Evolutionary conservation across 2,797 vertebrate species (phyloP).

Genomic region (Enteromius treurensis): DNA sequence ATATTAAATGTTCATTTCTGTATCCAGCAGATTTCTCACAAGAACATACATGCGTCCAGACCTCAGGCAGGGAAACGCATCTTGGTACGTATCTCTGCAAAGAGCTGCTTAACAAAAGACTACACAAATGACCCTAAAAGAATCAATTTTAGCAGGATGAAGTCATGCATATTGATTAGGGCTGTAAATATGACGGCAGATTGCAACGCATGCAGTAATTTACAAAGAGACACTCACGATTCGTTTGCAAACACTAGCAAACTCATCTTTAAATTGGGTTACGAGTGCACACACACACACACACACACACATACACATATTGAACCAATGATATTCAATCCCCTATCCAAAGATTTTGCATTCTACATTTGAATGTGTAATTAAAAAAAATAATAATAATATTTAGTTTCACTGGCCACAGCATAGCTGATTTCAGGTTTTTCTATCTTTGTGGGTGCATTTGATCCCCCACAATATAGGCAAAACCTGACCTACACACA

Average conservation of each 20-base stretch:
- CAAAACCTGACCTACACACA: conserved; percentile 6
- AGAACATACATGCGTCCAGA: background rate
- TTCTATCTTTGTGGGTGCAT: background rate
- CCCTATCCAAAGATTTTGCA: background rate
- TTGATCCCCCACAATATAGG: background rate
- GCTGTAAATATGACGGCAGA: conserved; percentile 11
- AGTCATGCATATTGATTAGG: conserved; percentile 2
- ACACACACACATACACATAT: background rate
- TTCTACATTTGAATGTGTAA: background rate
- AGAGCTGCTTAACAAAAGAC: background rate
- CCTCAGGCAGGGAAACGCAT: background rate
- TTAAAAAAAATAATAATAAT: too few relatives aligned
- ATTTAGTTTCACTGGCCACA: background rate
- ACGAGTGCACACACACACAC: background rate
- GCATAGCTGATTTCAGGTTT: background rate
- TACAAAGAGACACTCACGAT: background rate
- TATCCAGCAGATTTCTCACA: background rate
- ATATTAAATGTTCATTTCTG: conserved; percentile 3
- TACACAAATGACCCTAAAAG: conserved; percentile 9
- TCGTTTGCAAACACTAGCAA: conserved; percentile 7
- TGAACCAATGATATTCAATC: background rate
- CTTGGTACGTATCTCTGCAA: background rate
- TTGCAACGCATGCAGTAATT: conserved; percentile 1
- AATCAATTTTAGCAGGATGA: background rate
- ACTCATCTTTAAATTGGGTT: conserved; percentile 36